A percentile compares a stretch with the other conserved stretches of the same genome.
Conservation (phyloP, 2,797 vertebrate genomes). For the Mormyrops attenuatus region DNA sequence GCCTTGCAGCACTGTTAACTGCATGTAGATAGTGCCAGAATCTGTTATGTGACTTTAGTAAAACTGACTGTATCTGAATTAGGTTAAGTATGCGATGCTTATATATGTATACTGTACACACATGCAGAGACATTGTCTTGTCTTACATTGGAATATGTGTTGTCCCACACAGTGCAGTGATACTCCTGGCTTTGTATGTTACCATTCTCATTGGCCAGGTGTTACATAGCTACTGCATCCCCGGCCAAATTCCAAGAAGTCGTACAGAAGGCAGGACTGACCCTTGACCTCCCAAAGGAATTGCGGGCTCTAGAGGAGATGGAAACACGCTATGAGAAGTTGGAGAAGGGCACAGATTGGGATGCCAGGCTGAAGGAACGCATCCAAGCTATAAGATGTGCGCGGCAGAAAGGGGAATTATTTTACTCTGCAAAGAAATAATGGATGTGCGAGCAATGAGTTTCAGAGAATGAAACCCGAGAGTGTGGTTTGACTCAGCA, state of each 20-base stretch:
- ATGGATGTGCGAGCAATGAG: not conserved
- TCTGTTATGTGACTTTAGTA: not conserved
- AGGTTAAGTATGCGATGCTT: not conserved
- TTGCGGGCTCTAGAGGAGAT: constrained; percentile 60
- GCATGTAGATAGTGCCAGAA: not conserved
- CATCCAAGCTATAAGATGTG: constrained; percentile 50
- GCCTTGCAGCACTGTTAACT: not conserved
- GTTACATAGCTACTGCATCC: constrained; percentile 81
- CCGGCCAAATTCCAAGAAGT: constrained; percentile 78
- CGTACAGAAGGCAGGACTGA: constrained; percentile 63
- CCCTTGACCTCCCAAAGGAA: constrained; percentile 57
- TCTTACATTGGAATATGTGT: not conserved
- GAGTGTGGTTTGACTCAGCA: not conserved
- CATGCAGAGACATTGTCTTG: not conserved
- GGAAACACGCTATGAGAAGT: constrained; percentile 55
- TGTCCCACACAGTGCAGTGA: not conserved
- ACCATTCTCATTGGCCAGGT: constrained; percentile 46
- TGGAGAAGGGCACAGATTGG: constrained; percentile 71
- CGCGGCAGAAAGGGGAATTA: constrained; percentile 28
- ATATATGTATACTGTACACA: not conserved
- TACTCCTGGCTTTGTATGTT: not conserved
- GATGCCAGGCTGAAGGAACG: constrained; percentile 53
- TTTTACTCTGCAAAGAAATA: constrained; percentile 25
- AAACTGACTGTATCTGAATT: not conserved
- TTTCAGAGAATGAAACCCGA: not conserved